A percentile compares a stretch with the other conserved stretches of the same genome.
Conservation (phyloP, 2,888 invertebrate species). For the Brachyopa scutellaris region DNA sequence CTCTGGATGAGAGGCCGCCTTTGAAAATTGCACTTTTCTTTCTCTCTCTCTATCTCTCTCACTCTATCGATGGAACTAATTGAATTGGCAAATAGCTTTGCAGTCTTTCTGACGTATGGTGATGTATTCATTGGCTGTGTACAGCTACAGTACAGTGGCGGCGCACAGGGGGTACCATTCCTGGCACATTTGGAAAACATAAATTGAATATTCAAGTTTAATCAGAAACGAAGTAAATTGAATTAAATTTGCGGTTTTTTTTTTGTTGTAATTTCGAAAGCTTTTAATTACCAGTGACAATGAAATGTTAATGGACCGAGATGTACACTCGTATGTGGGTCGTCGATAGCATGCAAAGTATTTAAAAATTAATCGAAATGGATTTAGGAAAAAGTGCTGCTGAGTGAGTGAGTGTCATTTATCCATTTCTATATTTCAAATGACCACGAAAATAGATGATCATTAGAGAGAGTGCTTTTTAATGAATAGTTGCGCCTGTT, state of each 20-base stretch:
- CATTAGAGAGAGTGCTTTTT: too few relatives aligned
- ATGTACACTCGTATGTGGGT: conserved; percentile 4
- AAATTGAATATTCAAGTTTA: conserved; percentile 65
- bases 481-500: too few relatives aligned
- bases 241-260: conserved; percentile 25
- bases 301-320: conserved; percentile 65
- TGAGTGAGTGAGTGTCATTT: neutral
- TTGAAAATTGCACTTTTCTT: conserved; percentile 68
- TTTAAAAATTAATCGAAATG: neutral
- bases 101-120: conserved; percentile 68
- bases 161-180: too few relatives aligned
- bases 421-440: neutral
- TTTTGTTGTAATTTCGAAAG: conserved; percentile 26
- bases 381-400: neutral
- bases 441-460: too few relatives aligned
- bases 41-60: too few relatives aligned
- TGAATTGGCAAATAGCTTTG: conserved; percentile 68
- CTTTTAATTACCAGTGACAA: conserved; percentile 65
- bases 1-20: conserved; percentile 38
- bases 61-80: conserved; percentile 67
- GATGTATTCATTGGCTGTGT: conserved; percentile 66
- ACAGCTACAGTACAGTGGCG: too few relatives aligned
- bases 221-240: conserved; percentile 48
- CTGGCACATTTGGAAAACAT: too few relatives aligned
- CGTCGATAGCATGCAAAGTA: neutral